These are phyloP conservation scores for Phoeniculus purpureus DNA, from an alignment of 2,797 vertebrate genomes.

Conservation along the genomic window DNA sequence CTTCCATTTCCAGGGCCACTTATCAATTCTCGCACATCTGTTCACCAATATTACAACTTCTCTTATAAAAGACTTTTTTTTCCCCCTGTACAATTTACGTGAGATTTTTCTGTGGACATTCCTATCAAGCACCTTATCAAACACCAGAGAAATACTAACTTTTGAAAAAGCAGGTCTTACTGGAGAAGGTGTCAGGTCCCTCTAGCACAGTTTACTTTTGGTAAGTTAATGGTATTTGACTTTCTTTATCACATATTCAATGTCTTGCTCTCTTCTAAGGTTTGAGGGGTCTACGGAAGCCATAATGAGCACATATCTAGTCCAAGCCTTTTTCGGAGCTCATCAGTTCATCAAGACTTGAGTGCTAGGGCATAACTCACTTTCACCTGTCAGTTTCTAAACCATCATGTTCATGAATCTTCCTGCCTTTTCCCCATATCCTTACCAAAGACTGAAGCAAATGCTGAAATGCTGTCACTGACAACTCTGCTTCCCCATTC, in stretches of 20 bases:
- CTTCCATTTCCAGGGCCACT: background rate
- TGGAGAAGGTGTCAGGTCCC: background rate
- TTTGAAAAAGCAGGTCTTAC: background rate
- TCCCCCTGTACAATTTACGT: background rate
- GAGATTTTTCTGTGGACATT: background rate
- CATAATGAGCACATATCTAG: rapidly evolving
- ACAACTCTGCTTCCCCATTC: background rate
- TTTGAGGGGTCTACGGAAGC: background rate
- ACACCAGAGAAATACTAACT: background rate
- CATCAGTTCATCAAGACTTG: background rate
- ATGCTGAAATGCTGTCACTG: background rate
- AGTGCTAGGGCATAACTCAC: background rate
- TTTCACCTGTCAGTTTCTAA: background rate
- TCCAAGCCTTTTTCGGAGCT: background rate
- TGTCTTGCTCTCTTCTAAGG: background rate
- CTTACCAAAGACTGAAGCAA: background rate
- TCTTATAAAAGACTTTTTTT: rapidly evolving
- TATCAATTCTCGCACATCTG: background rate
- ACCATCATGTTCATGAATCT: rapidly evolving
- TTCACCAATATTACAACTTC: background rate
- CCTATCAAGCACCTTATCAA: background rate
- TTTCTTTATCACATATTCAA: background rate
- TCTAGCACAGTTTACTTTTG: background rate
- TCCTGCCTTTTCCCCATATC: background rate
- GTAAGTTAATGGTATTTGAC: background rate